Evolutionary conservation across 1,140 invertebrate genomes (phyloP), one percentile per base, ranked within the genome.

Genomic region (Venustaconcha ellipsiformis): DNA sequence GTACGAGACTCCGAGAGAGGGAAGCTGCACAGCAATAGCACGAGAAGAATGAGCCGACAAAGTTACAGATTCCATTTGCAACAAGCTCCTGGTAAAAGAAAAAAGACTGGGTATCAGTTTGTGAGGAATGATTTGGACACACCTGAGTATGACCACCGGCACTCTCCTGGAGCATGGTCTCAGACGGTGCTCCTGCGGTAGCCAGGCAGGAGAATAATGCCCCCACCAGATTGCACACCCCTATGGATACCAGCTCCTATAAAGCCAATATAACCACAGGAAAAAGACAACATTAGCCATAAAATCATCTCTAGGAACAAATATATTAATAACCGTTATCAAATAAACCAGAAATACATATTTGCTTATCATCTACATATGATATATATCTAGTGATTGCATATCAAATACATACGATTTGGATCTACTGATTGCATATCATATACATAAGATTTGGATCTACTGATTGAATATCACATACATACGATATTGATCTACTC

Each of bases 61-160:
- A 73, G 80, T 92, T 92, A 55, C 87, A 87, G 58, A 90, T 68
- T 15, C 92, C 92, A 74, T 92, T 87, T 18, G 92, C 92, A 57
- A 92, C 84, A 69, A 93, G 81, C 81, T 92, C 92, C 90, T 92
- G 80, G 74, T 78, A 60, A 78, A 73, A 26, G 12, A 57, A n/a
- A 48, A 48, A 26, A 55, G 20, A 56, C 60, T 55, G 20, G 37
- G 18, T 62, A 62, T 62, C 13, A 23, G 18, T 62, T 62, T 14
- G 23, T 23, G 23, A 62, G 13, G 18, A 8, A n/a, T 48, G 37
- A 62, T 60, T 18, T n/a, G 59, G 59, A 62, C 18, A 8, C 23
- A 62, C 18, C 23, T n/a, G 18, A 18, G 59, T 18, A 62, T 62
- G 18, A 14, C 59, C 18, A 8, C 23, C 18, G 18, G 59, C 13